These are phyloP conservation scores for Gallinago nigripennis DNA, from an alignment of 2,797 vertebrate genomes.

Conservation along the genomic window DNA sequence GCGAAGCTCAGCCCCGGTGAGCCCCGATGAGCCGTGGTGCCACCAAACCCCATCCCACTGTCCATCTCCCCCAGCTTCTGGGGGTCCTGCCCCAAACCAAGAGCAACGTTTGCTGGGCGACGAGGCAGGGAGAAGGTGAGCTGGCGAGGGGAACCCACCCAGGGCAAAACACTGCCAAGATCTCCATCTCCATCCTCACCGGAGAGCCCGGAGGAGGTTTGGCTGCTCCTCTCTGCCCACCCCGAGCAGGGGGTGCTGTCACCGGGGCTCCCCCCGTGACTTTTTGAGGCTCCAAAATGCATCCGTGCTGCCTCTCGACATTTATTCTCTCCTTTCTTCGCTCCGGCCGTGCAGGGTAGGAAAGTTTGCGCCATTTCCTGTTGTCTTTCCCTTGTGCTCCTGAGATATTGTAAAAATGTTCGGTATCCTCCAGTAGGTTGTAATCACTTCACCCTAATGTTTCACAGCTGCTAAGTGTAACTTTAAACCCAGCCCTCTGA, in stretches of 20 bases:
- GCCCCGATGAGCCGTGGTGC: fast-evolving
- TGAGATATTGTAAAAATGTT: constrained; percentile 74
- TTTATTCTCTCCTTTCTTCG: background rate
- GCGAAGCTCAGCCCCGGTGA: background rate
- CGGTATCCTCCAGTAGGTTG: constrained; percentile 70
- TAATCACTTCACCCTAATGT: constrained; percentile 71
- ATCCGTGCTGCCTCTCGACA: background rate
- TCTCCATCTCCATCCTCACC: background rate
- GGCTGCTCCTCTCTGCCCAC: background rate
- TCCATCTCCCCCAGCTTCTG: background rate
- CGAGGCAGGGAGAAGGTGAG: background rate
- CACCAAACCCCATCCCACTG: background rate
- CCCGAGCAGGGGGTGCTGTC: background rate
- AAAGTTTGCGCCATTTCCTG: constrained; percentile 73
- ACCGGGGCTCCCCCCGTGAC: fast-evolving
- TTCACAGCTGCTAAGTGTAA: constrained; percentile 69
- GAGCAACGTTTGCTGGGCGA: fast-evolving
- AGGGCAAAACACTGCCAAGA: background rate
- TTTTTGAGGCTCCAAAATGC: background rate
- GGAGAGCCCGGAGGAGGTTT: background rate
- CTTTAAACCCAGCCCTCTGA: constrained; percentile 62
- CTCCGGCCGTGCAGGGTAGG: constrained; percentile 55
- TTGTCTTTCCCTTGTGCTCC: constrained; percentile 65
- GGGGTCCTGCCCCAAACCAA: background rate
- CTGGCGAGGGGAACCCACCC: fast-evolving